phyloP scores from a whole-genome alignment of 2,797 vertebrate species.

The Oceanodroma leucorhoa region DNA sequence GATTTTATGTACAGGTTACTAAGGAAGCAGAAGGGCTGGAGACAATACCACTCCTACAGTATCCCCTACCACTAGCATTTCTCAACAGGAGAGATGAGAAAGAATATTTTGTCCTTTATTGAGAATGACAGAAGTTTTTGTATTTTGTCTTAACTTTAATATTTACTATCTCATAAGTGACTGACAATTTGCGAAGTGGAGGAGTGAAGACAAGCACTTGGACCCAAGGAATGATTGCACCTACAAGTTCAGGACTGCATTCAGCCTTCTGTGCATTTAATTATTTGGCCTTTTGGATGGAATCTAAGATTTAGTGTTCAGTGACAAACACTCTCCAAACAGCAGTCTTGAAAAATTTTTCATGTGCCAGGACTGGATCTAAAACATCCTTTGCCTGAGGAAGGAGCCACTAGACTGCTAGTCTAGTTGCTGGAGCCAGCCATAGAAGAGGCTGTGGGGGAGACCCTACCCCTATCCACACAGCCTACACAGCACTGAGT shows the following conservation, averaged over 20 bases:
- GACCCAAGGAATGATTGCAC: not conserved
- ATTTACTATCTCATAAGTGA: not conserved
- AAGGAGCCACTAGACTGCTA: not conserved
- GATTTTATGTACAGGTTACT: not conserved
- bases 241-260: not conserved
- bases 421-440: not conserved
- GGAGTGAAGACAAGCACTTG: not conserved
- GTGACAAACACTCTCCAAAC: not conserved
- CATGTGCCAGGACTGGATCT: not conserved
- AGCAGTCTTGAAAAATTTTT: not conserved
- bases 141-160: not conserved
- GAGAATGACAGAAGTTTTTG: not conserved
- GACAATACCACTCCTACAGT: not conserved
- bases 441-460: not conserved
- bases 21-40: not conserved
- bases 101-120: not conserved
- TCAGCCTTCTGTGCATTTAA: not conserved
- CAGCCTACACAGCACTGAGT: not conserved
- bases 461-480: not conserved
- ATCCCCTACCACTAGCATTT: not conserved
- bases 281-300: not conserved
- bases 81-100: not conserved
- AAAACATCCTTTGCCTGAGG: not conserved
- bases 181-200: not conserved
- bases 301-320: not conserved